A percentile compares a stretch with the other conserved stretches of the same genome.
These are phyloP conservation scores for Orgyia antiqua DNA, from an alignment of 2,888 invertebrate genomes.

Conservation along the genomic window DNA sequence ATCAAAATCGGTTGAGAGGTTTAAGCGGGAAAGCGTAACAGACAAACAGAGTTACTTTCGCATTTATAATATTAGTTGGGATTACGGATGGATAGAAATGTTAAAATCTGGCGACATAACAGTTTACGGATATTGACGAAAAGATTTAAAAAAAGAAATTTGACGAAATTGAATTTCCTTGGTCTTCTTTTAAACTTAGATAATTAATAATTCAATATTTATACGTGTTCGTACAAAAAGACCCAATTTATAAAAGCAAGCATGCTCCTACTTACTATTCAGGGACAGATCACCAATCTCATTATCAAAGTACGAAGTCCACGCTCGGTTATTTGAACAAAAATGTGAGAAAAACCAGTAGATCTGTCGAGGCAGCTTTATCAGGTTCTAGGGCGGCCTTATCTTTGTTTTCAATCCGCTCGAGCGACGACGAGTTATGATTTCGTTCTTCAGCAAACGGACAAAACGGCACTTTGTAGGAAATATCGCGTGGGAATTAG, in stretches of 20 bases:
- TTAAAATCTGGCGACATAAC: too few relatives aligned
- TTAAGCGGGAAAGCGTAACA: too few relatives aligned
- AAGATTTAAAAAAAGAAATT: too few relatives aligned
- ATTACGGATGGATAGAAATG: too few relatives aligned
- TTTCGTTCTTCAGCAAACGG: conserved; percentile 21
- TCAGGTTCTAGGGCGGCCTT: conserved; percentile 25
- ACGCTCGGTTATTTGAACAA: conserved; percentile 4
- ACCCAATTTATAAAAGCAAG: conserved; percentile 3
- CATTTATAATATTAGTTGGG: too few relatives aligned
- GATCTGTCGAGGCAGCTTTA: conserved; percentile 16
- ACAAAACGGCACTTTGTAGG: conserved; percentile 5
- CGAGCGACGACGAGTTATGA: conserved; percentile 38
- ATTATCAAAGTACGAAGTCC: conserved; percentile 8
- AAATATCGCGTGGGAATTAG: background rate
- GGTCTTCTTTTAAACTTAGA: too few relatives aligned
- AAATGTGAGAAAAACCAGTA: conserved; percentile 5
- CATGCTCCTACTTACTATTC: conserved; percentile 7
- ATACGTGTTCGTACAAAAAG: background rate
- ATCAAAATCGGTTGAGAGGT: too few relatives aligned
- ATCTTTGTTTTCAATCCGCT: conserved; percentile 32
- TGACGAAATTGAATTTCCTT: too few relatives aligned
- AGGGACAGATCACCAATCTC: conserved; percentile 9
- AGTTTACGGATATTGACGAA: too few relatives aligned
- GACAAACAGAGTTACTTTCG: too few relatives aligned
- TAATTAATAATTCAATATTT: too few relatives aligned